phyloP scores from a whole-genome alignment of 2,113 vertebrate species.

The Prochilodus magdalenae region DNA sequence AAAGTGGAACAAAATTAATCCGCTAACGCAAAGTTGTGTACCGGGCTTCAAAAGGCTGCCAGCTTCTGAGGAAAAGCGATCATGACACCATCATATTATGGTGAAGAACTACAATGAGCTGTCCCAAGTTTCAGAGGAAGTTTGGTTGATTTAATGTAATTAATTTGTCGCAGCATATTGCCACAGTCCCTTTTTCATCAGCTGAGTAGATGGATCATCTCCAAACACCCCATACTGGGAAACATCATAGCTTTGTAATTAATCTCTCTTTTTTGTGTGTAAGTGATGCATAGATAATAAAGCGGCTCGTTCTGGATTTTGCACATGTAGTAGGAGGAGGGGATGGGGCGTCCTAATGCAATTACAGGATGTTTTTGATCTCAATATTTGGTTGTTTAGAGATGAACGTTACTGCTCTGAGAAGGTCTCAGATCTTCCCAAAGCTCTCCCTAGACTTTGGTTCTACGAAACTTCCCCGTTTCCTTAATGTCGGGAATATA shows the following conservation, averaged over 20 bases:
- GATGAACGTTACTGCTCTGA: slow-evolving; percentile 1
- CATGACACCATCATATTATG: background rate
- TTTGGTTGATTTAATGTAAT: slow-evolving; percentile 14
- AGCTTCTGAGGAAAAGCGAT: background rate
- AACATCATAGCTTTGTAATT: slow-evolving; percentile 23
- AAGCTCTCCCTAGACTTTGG: background rate
- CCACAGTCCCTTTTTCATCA: background rate
- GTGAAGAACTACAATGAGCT: background rate
- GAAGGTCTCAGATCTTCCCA: background rate
- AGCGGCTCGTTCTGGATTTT: slow-evolving; percentile 42
- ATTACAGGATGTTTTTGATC: slow-evolving; percentile 45
- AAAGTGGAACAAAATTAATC: background rate
- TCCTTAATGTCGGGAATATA: background rate
- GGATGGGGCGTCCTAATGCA: slow-evolving; percentile 26
- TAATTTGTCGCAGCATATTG: background rate
- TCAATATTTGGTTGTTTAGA: slow-evolving; percentile 4
- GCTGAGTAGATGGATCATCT: slow-evolving; percentile 1
- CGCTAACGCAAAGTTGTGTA: background rate
- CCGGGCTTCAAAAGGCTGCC: slow-evolving; percentile 14
- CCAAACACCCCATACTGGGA: background rate
- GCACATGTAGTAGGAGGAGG: slow-evolving; percentile 18
- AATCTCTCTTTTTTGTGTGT: slow-evolving; percentile 44
- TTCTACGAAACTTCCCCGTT: background rate
- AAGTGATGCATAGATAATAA: slow-evolving; percentile 49
- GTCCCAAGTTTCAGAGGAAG: background rate